A percentile compares a stretch with the other conserved stretches of the same genome.
Conservation (phyloP, 1,140 invertebrate genomes). For the Ooceraea biroi region DNA sequence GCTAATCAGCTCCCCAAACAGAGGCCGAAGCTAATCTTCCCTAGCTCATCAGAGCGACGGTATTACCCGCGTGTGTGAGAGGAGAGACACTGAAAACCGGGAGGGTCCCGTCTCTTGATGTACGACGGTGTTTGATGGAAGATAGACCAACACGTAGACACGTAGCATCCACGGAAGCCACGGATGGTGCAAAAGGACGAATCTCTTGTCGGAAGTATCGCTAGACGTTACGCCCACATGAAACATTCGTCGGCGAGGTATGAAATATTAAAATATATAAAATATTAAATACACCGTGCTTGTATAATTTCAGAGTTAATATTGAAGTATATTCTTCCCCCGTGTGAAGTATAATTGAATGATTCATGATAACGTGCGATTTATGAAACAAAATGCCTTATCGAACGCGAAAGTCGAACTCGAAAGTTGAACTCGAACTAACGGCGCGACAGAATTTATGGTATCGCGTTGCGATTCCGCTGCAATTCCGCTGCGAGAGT, state of each 20-base stretch:
- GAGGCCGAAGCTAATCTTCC: conserved; percentile 74
- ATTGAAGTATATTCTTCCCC: too few relatives aligned
- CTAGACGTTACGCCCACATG: too few relatives aligned
- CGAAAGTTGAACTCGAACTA: too few relatives aligned
- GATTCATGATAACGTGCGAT: too few relatives aligned
- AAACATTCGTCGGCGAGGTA: too few relatives aligned
- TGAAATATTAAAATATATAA: too few relatives aligned
- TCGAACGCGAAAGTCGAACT: neutral
- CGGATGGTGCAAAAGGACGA: conserved; percentile 12
- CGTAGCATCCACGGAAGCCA: neutral
- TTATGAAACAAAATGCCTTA: too few relatives aligned
- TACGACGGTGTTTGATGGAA: conserved; percentile 50
- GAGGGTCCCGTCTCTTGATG: conserved; percentile 60
- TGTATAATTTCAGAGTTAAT: too few relatives aligned
- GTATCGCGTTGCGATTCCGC: too few relatives aligned
- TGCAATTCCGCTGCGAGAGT: neutral
- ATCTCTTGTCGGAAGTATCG: neutral
- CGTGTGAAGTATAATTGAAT: too few relatives aligned
- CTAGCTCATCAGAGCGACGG: conserved; percentile 72
- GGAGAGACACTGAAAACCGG: conserved; percentile 25
- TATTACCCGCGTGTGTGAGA: neutral
- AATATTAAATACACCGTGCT: too few relatives aligned
- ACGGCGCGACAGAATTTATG: too few relatives aligned
- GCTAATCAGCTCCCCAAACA: conserved; percentile 78
- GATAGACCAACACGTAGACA: conserved; percentile 9